Base-by-base conservation (phyloP, 2,113 vertebrate species). In the Leiothrix lutea region DNA sequence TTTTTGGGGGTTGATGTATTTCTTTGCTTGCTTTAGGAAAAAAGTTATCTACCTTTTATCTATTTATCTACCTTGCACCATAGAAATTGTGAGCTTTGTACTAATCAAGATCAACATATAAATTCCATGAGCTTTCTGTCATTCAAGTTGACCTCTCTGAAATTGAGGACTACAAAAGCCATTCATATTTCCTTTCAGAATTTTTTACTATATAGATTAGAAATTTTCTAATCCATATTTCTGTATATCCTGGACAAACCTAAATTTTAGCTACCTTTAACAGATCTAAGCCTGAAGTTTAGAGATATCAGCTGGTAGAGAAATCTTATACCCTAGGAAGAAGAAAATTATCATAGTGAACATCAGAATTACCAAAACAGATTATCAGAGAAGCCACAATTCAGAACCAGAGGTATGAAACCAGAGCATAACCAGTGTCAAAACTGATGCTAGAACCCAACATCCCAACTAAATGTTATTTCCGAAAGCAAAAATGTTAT, bases 261-360 rank as follows among this genome's bases (percentile, higher is more conserved):
- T 72, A 71, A 44, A 44, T 47, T 92, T 71, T 65, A 80, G 6
- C 38, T 84, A 14, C 25, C 51, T 95, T 86, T 66, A 72, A 83
- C 57, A 86, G 18, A 91, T 58, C 61, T 92, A 95, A 86, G 50
- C 35, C 53, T 93, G 71, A 96, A 94, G 94, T 45, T 73, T 53
- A 65, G 13, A 36, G 11, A 53, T 66, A 70, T 29, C 13, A 35
- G 16, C 44, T 53, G n/a, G 56, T 14, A 84, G 61, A 85, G 35
- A 86, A 83, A 85, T 71, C 19, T 51, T 40, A 44, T 80, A 33
- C 28, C 57, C 33, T 50, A 57, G 64, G 45, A 47, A 92, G 86
- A 50, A 54, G 3, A 19, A 24, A 75, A 65, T 44, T 9, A 89
- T 57, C 6, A 60, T 3, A 91, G 14, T 4, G 15, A 75, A 51